Evolutionary conservation across 2,888 invertebrate genomes (phyloP), one percentile per base, ranked within the genome.

Genomic region (Steinernema hermaphroditum): DNA sequence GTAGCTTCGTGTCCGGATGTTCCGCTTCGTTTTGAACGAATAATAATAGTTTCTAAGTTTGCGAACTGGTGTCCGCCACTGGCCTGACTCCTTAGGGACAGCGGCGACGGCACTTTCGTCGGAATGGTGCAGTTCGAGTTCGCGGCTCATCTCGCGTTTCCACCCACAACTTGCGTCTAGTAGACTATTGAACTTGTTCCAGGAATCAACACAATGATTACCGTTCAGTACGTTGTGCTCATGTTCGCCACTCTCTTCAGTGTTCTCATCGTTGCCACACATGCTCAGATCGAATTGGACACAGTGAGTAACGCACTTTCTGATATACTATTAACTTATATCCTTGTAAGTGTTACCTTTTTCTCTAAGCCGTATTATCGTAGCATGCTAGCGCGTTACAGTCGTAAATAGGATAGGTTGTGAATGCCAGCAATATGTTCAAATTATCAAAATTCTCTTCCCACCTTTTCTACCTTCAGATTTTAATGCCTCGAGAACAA

Each of bases 161-260:
- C 50, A 19, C 50, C 50, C 50, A 19, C 50, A 9, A 50, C 12
- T 50, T 50, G 50, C 19, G 50, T n/a, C 24, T 50, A n/a, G 50
- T 12, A 50, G 22, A 16, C 22, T 12, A 19, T 46, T 19, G 19
- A 2, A 4, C 24, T 2, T 12, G 4, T 54, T 62, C 14, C 62
- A 29, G 62, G 34, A 32, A 37, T 37, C 37, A 37, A 32, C 62
- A 34, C 62, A 62, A 62, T 62, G 62, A 62, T 62, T 62, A 62
- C 62, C 62, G 62, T 62, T 29, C 62, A 62, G 27, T 62, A 32
- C 62, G 62, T 62, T 32, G 32, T 32, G 29, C 62, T 62, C 62
- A 62, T 62, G 62, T 29, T 62, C 62, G 62, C 32, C 62, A 62
- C 62, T 19, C 62, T 62, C 29, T 62, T 62, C 62, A 62, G 29